Evolutionary conservation across 30 jellyfish, hydroid and myxozoan genomes (phyloP), one percentile per base, ranked within the genome.

Genomic region (Chrysaora quinquecirrha): DNA sequence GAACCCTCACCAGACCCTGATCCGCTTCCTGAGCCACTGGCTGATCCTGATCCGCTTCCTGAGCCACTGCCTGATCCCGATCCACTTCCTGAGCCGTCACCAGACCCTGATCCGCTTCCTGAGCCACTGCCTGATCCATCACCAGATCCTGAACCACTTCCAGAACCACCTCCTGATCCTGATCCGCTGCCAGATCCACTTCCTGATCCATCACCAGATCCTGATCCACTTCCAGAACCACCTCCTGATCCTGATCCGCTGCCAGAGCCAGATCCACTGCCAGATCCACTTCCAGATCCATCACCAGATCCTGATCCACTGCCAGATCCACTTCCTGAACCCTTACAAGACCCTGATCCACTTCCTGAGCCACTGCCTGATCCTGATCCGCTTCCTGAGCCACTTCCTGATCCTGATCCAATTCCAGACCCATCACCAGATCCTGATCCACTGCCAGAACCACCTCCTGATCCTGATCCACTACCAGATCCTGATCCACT

Each of bases 341-440:
- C 68, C 19, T 12, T 4, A 16, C 68, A 12, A 52, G 12, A 19
- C 25, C 68, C 68, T 52, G 68, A 52, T 52, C 68, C 68, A 52
- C 68, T 52, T 52, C 68, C 68, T 16, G 24, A 52, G 12, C 68
- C 54, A 38, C 14, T 6, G 14, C 54, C 14, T 38, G 14, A 38
- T 3, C 54, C 68, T 4, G 12, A 19, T 52, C 68, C 68, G 19
- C 27, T 4, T 52, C 68, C 89, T 2, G 89, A 78, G 35, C n/a
- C n/a, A n/a, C n/a, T n/a, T n/a, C 89, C 89, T 46, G 72, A 66
- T 4, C 81, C 89, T 4, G 71, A 35, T 16, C 81, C 81, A 0
- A 34, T 19, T 2, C 81, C 81, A 3, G 76, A 75, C 1, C 76
- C 87, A 9, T 47, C 34, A 12, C 65, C n/a, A n/a, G n/a, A n/a